These are phyloP conservation scores for Todiramphus saurophagus DNA, from an alignment of 2,113 vertebrate genomes.

Conservation along the genomic window DNA sequence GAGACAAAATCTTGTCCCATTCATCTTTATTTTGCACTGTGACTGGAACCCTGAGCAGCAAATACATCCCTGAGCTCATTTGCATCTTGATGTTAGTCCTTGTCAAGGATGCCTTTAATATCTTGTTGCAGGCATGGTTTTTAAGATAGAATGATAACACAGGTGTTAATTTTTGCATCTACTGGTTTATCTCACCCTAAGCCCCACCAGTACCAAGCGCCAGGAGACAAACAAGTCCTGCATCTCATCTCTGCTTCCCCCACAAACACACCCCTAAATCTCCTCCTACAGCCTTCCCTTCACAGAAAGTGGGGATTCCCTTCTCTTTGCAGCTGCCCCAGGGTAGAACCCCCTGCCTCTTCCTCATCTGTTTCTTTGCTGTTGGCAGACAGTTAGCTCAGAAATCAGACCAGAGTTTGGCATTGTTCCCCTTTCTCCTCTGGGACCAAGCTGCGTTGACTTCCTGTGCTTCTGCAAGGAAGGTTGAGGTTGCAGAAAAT, in stretches of 20 bases:
- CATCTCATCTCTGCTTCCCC: background rate
- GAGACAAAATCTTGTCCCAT: background rate
- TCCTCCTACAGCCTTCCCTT: background rate
- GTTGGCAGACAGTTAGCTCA: background rate
- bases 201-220: background rate
- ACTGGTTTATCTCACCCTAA: background rate
- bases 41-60: background rate
- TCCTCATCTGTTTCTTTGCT: background rate
- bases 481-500: background rate
- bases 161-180: background rate
- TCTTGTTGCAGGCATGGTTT: background rate
- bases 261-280: fast-evolving
- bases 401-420: background rate
- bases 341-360: background rate
- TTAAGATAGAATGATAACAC: background rate
- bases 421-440: background rate
- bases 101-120: background rate
- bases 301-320: background rate
- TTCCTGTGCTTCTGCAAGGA: background rate
- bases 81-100: background rate
- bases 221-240: background rate
- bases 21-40: fast-evolving
- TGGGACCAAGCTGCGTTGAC: background rate
- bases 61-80: background rate
- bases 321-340: background rate